A percentile compares a stretch with the other conserved stretches of the same genome.
Conservation (phyloP, 2,888 invertebrate species). For the Drosophila melanosoma region DNA sequence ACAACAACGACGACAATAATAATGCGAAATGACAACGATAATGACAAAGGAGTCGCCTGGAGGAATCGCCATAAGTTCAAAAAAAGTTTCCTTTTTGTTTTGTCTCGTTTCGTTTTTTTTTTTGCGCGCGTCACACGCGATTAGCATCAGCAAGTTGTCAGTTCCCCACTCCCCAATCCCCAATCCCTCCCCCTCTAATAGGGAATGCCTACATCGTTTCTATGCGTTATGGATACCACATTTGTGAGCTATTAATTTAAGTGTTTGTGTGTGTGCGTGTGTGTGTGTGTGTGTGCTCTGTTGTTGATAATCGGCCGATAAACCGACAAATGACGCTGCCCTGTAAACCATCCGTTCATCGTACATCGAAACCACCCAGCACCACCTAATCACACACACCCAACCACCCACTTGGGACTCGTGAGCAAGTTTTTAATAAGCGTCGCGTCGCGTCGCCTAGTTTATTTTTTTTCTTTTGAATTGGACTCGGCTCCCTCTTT, state of each 20-base stretch:
- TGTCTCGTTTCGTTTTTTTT: background rate
- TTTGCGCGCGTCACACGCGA: slow-evolving; percentile 58
- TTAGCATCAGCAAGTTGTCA: slow-evolving; percentile 61
- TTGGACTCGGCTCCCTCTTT: slow-evolving; percentile 43
- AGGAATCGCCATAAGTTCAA: slow-evolving; percentile 24
- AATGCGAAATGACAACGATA: slow-evolving; percentile 61
- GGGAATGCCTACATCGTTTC: slow-evolving; percentile 7
- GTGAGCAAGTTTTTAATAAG: slow-evolving; percentile 53
- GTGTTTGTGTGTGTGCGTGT: slow-evolving; percentile 39
- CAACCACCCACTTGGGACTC: slow-evolving; percentile 17
- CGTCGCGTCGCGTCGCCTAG: slow-evolving; percentile 23
- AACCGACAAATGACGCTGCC: slow-evolving; percentile 66
- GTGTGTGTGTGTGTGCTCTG: slow-evolving; percentile 24
- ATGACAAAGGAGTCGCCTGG: slow-evolving; percentile 55
- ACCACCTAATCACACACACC: background rate
- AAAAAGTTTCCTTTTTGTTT: slow-evolving; percentile 20
- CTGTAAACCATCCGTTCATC: slow-evolving; percentile 17
- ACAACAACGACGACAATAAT: slow-evolving; percentile 47
- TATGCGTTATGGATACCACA: slow-evolving; percentile 67
- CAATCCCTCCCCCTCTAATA: background rate
- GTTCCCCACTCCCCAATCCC: slow-evolving; percentile 1
- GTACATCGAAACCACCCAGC: background rate
- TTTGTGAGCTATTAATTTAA: slow-evolving; percentile 74
- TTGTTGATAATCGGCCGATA: slow-evolving; percentile 71
- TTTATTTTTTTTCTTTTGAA: slow-evolving; percentile 10